These are phyloP conservation scores for Phalera bucephala DNA, from an alignment of 2,888 invertebrate genomes.

Conservation along the genomic window DNA sequence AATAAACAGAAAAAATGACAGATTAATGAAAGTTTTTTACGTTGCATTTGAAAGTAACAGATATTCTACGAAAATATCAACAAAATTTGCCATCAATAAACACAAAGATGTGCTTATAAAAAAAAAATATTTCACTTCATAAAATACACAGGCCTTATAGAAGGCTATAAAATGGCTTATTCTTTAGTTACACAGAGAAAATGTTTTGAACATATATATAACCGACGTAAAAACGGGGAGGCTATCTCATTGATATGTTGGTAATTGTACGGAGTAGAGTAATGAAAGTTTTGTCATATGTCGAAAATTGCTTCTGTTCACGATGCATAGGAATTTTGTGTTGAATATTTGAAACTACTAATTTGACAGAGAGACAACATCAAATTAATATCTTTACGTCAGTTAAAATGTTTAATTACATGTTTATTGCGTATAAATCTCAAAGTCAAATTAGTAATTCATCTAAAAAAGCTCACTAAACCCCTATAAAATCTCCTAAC, in stretches of 20 bases:
- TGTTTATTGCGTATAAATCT: conserved; percentile 2
- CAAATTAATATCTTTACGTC: not conserved
- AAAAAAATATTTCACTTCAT: not conserved
- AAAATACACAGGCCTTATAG: no score
- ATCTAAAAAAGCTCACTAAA: conserved; percentile 51
- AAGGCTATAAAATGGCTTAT: conserved; percentile 1
- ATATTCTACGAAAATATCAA: no score
- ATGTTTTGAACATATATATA: conserved; percentile 3
- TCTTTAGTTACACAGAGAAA: not conserved
- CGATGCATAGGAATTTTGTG: conserved; percentile 30
- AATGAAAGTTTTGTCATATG: conserved; percentile 39
- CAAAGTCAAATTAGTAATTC: conserved; percentile 43
- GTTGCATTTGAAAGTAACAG: no score
- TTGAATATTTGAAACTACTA: conserved; percentile 19
- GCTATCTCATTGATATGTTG: conserved; percentile 64
- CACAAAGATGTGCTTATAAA: not conserved
- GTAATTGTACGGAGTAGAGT: conserved; percentile 47
- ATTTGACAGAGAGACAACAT: conserved; percentile 13
- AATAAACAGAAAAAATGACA: no score
- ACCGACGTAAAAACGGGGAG: conserved; percentile 31
- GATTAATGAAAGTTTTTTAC: no score
- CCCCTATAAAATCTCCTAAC: conserved; percentile 49
- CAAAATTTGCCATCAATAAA: not conserved
- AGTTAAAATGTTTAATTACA: not conserved
- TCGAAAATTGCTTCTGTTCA: conserved; percentile 52